Evolutionary conservation across 2,113 vertebrate genomes (phyloP), one percentile per base, ranked within the genome.

Genomic region (Dryoscopus gambensis): DNA sequence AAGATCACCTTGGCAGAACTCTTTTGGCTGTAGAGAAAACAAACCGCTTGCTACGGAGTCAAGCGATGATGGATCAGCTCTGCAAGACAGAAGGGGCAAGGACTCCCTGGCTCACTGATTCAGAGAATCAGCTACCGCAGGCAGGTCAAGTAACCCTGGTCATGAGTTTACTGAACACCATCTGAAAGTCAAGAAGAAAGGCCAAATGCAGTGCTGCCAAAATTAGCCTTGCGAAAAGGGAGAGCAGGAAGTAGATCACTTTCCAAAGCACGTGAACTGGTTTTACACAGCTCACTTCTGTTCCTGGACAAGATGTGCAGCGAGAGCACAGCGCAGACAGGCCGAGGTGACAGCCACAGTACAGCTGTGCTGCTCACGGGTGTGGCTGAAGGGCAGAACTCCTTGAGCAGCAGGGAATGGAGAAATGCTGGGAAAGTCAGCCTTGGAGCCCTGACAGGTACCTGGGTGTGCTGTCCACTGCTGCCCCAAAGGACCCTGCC

Each of bases 291-390:
- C 35, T 52, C 31, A 39, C 8, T 65, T 52, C 15, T 47, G 4
- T 15, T 79, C 33, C 65, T 50, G n/a, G 23, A 57, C 25, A 65
- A 73, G 20, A 0, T 50, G 31, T 33, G 55, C 4, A 65, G 31
- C 15, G 81, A 69, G 13, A 78, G 35, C 60, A 30, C 17, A 5
- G 20, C 11, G 39, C 8, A 87, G 20, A 49, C 0, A 5, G 52
- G 52, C 47, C 75, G 71, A 53, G 31, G 13, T 13, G 7, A 63
- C 35, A 62, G n/a, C 17, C 7, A 2, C 23, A 44, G 62, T 10
- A 44, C 2, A 6, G 60, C 22, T 2, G 0, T 1, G 7, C n/a
- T 73, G 59, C n/a, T 75, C 5, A 0, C 1, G 15, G 13, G 27
- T 27, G 47, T 4, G 14, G 55, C 57, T 62, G 53, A 78, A 87